phyloP scores from a whole-genome alignment of 2,888 invertebrate species.

The Drosophila differens region DNA sequence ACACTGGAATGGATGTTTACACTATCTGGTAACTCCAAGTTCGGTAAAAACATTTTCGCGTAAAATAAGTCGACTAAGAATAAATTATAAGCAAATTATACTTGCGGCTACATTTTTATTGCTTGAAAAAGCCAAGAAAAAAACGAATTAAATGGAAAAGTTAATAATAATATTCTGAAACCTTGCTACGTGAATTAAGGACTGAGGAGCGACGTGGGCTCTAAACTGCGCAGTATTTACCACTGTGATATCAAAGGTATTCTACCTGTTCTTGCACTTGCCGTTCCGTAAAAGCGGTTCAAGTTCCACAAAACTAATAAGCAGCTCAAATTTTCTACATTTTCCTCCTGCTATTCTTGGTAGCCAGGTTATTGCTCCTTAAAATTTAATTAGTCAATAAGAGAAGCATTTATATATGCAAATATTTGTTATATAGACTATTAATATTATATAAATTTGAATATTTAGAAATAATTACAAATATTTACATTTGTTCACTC shows the following conservation, averaged over 20 bases:
- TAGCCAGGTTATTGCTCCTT: background rate
- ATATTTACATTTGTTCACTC: background rate
- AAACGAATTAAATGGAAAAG: background rate
- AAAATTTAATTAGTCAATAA: background rate
- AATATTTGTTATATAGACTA: background rate
- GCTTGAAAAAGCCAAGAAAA: no score
- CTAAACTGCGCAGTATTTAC: background rate
- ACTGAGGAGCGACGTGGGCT: background rate
- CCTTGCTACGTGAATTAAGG: background rate
- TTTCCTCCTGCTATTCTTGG: background rate
- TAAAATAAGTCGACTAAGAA: background rate
- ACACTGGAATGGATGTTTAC: no score
- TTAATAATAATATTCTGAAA: background rate
- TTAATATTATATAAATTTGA: background rate
- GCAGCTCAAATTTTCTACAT: background rate
- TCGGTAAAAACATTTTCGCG: no score
- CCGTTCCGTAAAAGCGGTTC: background rate
- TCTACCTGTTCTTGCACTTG: background rate
- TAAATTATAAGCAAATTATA: background rate
- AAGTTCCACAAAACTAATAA: background rate
- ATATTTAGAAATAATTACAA: background rate
- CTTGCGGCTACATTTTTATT: no score
- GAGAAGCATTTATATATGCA: background rate
- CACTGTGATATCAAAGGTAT: background rate
- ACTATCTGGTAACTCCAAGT: no score